phyloP scores from a whole-genome alignment of 2,113 vertebrate species.

The Genyomyrus donnyi region DNA sequence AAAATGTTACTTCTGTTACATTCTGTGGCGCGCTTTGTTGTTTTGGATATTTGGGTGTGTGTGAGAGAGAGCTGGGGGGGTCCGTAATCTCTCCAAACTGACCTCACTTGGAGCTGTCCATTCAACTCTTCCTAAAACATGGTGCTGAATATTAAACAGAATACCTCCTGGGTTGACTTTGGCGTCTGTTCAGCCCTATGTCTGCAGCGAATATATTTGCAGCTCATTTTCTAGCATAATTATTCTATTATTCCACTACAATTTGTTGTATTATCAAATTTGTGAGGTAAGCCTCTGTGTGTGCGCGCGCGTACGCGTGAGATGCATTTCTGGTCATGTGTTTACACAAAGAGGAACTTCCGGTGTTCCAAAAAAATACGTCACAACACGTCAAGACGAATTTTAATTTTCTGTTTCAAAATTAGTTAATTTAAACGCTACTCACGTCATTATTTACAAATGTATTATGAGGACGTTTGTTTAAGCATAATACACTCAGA shows the following conservation, averaged over 20 bases:
- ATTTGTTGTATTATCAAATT: conserved; percentile 1
- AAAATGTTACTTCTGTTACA: neutral
- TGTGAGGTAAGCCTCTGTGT: neutral
- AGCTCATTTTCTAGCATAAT: neutral
- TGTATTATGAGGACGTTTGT: neutral
- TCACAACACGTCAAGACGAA: neutral
- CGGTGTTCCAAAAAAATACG: neutral
- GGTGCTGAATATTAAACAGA: conserved; percentile 30
- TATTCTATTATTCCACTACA: neutral
- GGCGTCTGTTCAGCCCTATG: conserved; percentile 1
- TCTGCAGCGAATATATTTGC: conserved; percentile 11
- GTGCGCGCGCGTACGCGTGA: neutral
- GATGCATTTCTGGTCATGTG: neutral
- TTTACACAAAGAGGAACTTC: neutral
- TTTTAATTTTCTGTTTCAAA: neutral
- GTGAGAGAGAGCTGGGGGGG: neutral
- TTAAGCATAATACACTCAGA: neutral
- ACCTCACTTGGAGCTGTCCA: conserved; percentile 23
- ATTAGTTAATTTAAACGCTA: neutral
- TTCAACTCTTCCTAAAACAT: conserved; percentile 25
- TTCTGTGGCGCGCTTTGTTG: neutral
- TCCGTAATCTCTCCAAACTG: conserved; percentile 18
- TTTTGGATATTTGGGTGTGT: neutral
- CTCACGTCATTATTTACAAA: neutral
- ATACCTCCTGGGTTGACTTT: conserved; percentile 17